phyloP scores from a whole-genome alignment of 2,797 vertebrate species.

The Pogonophryne albipinna region DNA sequence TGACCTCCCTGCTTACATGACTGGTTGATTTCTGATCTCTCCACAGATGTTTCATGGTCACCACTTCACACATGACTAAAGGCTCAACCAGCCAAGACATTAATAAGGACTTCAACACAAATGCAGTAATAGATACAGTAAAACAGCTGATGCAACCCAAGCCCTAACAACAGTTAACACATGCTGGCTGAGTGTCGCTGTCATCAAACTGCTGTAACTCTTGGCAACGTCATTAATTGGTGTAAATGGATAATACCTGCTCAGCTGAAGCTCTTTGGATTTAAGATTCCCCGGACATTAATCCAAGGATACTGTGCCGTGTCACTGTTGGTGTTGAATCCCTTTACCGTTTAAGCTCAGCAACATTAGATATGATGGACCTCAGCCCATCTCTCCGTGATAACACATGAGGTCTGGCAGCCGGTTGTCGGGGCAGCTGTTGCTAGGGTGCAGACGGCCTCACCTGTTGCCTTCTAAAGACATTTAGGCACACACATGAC shows the following conservation, averaged over 20 bases:
- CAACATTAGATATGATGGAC: background rate
- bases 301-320: background rate
- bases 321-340: slow-evolving; percentile 8
- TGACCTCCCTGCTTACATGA: background rate
- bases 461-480: slow-evolving; percentile 68
- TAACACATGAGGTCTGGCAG: slow-evolving; percentile 31
- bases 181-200: slow-evolving; percentile 22
- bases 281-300: background rate
- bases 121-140: slow-evolving; percentile 40
- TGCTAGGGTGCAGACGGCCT: slow-evolving; percentile 54
- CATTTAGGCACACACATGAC: slow-evolving; percentile 22
- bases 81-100: background rate
- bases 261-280: background rate
- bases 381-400: slow-evolving; percentile 27
- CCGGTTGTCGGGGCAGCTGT: slow-evolving; percentile 63
- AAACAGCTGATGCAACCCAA: slow-evolving; percentile 56
- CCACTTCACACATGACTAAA: background rate
- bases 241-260: background rate
- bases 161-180: slow-evolving; percentile 23
- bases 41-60: slow-evolving; percentile 6
- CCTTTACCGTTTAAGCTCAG: slow-evolving; percentile 1
- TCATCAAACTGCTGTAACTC: slow-evolving; percentile 6
- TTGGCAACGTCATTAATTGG: background rate
- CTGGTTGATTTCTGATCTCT: background rate
- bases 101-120: slow-evolving; percentile 16